Percentiles rank a stretch among this genome's conserved stretches.
Evolutionary conservation across 2,113 vertebrate species (phyloP).

Genomic region (Daboia siamensis): DNA sequence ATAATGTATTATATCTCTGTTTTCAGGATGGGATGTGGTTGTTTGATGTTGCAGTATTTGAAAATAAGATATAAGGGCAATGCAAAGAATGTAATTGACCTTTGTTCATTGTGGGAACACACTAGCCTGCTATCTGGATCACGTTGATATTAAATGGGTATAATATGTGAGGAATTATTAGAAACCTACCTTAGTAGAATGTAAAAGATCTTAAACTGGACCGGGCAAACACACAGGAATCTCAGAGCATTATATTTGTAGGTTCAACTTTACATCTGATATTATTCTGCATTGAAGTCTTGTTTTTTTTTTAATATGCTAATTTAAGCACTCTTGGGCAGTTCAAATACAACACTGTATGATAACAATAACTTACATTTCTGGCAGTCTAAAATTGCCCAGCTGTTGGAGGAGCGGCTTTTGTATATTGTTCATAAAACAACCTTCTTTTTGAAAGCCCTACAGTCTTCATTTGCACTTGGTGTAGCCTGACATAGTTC

Average conservation of each 20-base stretch:
- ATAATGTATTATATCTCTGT: not conserved
- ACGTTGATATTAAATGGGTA: not conserved
- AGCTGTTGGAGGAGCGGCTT: constrained; percentile 25
- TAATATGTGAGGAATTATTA: not conserved
- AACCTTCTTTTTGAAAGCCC: constrained; percentile 36
- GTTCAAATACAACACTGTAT: not conserved
- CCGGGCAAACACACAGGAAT: not conserved
- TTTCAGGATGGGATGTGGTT: not conserved
- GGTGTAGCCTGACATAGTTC: constrained; percentile 28
- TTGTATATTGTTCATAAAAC: constrained; percentile 39
- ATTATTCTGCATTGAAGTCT: constrained; percentile 4
- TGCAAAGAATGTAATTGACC: not conserved
- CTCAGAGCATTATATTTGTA: not conserved
- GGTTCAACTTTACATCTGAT: not conserved
- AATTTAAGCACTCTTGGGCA: constrained; percentile 15
- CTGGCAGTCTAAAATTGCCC: not conserved
- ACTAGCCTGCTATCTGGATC: not conserved
- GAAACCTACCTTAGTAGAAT: not conserved
- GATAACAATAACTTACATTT: constrained; percentile 29
- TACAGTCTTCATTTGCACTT: constrained; percentile 37
- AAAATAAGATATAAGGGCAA: not conserved
- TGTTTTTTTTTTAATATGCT: constrained; percentile 10
- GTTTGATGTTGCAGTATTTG: not conserved
- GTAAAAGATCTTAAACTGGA: not conserved
- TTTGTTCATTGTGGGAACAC: not conserved